Percentiles rank a stretch among this genome's conserved stretches.
phyloP scores from a whole-genome alignment of 2,797 vertebrate genomes.

The Chelidonichthys spinosus region DNA sequence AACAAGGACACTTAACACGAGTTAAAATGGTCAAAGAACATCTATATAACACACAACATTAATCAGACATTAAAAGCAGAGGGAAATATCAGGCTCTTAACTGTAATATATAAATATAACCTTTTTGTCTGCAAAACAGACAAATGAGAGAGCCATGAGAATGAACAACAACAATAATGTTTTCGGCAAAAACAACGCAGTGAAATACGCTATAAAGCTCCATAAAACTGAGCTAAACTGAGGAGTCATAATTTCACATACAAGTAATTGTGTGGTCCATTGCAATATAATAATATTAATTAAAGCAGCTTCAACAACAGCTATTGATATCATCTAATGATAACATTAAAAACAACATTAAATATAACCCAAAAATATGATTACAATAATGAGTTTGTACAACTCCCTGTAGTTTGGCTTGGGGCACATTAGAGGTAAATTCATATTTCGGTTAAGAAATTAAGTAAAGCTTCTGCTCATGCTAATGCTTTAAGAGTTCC shows the following conservation, averaged over 20 bases:
- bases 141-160: background rate
- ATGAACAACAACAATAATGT: background rate
- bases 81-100: background rate
- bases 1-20: too few species aligned
- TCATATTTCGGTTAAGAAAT: background rate
- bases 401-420: background rate
- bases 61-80: background rate
- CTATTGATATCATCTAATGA: background rate
- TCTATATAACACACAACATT: background rate
- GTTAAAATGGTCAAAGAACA: too few species aligned
- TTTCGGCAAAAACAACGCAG: background rate
- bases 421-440: slow-evolving; percentile 8
- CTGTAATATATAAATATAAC: background rate
- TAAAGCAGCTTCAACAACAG: background rate
- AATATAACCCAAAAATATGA: background rate
- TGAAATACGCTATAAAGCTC: background rate
- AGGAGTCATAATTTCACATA: background rate
- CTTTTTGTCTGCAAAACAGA: background rate
- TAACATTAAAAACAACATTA: background rate
- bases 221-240: background rate
- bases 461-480: slow-evolving; percentile 11
- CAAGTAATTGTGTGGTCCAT: background rate
- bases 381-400: slow-evolving; percentile 10
- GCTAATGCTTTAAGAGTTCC: background rate
- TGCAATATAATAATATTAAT: background rate